phyloP scores from a whole-genome alignment of 2,797 vertebrate genomes.

The Scomberomorus guttatus region DNA sequence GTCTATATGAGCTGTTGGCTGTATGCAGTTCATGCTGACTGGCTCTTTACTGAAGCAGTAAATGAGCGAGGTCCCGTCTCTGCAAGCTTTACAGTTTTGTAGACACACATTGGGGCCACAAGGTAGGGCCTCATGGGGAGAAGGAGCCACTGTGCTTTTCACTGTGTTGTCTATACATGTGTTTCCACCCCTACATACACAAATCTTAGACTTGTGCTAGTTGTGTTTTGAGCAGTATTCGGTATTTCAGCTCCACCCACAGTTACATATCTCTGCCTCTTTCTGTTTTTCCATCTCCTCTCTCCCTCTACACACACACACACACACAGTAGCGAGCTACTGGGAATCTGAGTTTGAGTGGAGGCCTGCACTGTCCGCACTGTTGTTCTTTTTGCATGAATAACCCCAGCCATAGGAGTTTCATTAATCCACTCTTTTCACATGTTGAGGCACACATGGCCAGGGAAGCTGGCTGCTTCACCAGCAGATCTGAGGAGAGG shows the following conservation, averaged over 20 bases:
- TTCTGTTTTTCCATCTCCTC: constrained; percentile 1
- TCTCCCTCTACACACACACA: not conserved
- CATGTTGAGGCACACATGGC: constrained; percentile 73
- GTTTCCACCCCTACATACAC: not conserved
- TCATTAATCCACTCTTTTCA: constrained; percentile 81
- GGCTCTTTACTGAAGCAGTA: constrained; percentile 33
- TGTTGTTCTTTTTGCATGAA: constrained; percentile 85
- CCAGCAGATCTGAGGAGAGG: constrained; percentile 26
- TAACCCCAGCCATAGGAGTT: constrained; percentile 68
- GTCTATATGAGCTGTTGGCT: not conserved
- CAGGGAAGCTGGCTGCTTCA: constrained; percentile 44
- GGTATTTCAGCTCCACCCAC: not conserved
- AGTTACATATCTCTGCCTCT: not conserved
- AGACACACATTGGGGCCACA: not conserved
- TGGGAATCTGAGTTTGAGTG: constrained; percentile 60
- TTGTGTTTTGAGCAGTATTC: not conserved
- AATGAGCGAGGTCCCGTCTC: not conserved
- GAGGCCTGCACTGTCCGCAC: constrained; percentile 59
- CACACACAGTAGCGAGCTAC: constrained; percentile 3
- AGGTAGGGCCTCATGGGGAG: not conserved
- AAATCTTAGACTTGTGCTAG: not conserved
- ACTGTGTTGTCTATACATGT: not conserved
- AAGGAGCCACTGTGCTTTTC: not conserved
- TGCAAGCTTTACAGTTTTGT: constrained; percentile 3
- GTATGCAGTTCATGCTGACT: constrained; percentile 6